Conservation (phyloP, 2,113 vertebrate species). For the Aphelocoma coerulescens region DNA sequence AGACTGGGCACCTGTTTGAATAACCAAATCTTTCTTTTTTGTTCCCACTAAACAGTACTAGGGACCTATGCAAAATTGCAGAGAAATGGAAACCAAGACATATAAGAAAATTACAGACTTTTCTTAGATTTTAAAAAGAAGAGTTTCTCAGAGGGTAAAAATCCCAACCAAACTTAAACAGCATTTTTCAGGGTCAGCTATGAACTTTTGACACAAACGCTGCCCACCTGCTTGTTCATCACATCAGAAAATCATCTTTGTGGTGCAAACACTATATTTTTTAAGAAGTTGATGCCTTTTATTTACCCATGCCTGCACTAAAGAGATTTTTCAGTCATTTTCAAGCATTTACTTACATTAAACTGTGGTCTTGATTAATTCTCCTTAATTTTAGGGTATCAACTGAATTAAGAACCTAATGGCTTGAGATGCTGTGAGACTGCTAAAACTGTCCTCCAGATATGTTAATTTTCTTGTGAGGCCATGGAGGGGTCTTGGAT, state of each 20-base stretch:
- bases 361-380: background rate
- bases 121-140: background rate
- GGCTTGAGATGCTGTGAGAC: background rate
- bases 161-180: background rate
- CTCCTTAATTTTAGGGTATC: background rate
- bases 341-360: background rate
- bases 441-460: background rate
- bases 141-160: background rate
- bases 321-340: background rate
- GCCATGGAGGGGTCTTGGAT: background rate
- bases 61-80: background rate
- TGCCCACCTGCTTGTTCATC: background rate
- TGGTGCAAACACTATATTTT: background rate
- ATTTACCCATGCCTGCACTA: background rate
- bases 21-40: background rate
- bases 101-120: background rate
- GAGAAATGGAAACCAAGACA: background rate
- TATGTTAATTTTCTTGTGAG: background rate
- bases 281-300: background rate
- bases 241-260: background rate
- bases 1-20: background rate
- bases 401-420: background rate
- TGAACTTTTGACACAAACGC: background rate
- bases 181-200: background rate
- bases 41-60: background rate